Evolutionary conservation across 2,797 vertebrate species (phyloP), one percentile per base, ranked within the genome.

Genomic region (Fratercula arctica): DNA sequence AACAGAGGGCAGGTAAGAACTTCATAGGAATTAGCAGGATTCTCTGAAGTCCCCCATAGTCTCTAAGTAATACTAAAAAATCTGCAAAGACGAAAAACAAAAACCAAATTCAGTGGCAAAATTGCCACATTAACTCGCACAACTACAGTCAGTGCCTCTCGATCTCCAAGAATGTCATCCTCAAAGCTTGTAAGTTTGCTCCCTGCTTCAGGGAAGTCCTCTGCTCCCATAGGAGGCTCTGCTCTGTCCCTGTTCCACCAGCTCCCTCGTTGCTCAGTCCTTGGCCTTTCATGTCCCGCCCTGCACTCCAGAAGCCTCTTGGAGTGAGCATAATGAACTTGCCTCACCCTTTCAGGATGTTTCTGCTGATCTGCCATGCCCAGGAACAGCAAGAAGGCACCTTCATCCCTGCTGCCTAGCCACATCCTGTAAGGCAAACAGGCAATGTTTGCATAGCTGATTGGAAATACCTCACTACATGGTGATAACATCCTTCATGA

Each of bases 61-160:
- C 39, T 59, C 43, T 50, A 46, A 80, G 45, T 20, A 73, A 43
- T 35, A 41, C 4, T 60, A 64, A 76, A 66, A 46, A 7, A 10
- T 31, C 35, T 72, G 25, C 59, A 64, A n/a, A 60, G 46, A 48
- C 21, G 13, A 89, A 31, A 66, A 80, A 45, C 5, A 28, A 29
- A 53, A 81, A 29, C 3, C 21, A 83, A 60, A 46, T 54, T 64
- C 41, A 63, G 20, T 20, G 29, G 23, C 33, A 80, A n/a, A 91
- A 76, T 37, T 86, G 48, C 33, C 41, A 8, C 59, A 7, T 63
- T n/a, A 53, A 7, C 8, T 64, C 2, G 0, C 45, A 51, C 11
- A 46, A 15, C 0, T 1, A 39, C 2, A 10, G 16, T 56, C 3
- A 0, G 15, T 41, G 39, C 35, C 73, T 73, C 77, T 64, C 74